Conservation (phyloP, 2,113 vertebrate species). For the Lasiurus borealis region DNA sequence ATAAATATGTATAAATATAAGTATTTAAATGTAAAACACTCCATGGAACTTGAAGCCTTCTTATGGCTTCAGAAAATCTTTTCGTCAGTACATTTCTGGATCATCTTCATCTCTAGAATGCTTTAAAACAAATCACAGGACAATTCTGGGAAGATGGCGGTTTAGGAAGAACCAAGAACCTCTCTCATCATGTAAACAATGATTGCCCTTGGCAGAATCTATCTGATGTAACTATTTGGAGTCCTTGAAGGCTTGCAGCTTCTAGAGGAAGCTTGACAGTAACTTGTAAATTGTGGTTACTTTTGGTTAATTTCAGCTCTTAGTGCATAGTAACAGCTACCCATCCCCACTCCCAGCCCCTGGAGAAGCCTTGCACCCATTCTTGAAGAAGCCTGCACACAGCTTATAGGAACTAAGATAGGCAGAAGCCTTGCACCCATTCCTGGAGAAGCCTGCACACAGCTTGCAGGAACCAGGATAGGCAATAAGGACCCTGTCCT, state of each 20-base stretch:
- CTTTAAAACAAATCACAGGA: background rate
- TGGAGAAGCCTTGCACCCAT: too few species aligned
- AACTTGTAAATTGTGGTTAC: slow-evolving; percentile 1
- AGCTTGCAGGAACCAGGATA: background rate
- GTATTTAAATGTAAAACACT: too few species aligned
- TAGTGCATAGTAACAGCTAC: background rate
- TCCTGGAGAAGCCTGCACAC: too few species aligned
- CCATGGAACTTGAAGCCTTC: too few species aligned
- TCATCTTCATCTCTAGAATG: background rate
- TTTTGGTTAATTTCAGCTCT: slow-evolving; percentile 17
- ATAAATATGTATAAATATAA: too few species aligned
- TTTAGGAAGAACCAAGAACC: background rate
- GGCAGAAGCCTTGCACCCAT: too few species aligned
- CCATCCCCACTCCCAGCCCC: background rate
- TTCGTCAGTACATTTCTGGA: background rate
- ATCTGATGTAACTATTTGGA: background rate
- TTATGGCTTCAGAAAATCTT: too few species aligned
- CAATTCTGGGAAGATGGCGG: background rate
- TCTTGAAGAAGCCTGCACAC: too few species aligned
- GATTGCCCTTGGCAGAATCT: background rate
- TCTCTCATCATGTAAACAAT: background rate
- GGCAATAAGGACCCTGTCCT: background rate
- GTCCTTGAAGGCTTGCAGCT: background rate
- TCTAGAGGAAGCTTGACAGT: background rate
- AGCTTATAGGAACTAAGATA: too few species aligned